Conservation (phyloP, 1,140 invertebrate species). For the Achatina immaculata region DNA sequence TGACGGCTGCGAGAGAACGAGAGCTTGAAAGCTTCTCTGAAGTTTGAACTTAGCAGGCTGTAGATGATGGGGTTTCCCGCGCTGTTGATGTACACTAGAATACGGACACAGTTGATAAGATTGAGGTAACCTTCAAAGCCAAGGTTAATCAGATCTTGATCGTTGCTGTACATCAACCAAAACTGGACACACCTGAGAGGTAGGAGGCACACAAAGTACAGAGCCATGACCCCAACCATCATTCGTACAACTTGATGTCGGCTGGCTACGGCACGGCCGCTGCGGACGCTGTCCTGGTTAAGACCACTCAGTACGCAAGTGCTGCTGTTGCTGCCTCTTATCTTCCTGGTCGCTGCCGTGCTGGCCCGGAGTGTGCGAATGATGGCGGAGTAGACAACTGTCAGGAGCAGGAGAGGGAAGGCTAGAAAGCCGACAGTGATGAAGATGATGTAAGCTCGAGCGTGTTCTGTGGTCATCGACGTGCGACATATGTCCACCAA, state of each 20-base stretch:
- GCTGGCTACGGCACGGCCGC: conserved; percentile 4
- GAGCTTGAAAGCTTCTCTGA: conserved; percentile 54
- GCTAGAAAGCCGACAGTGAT: conserved; percentile 46
- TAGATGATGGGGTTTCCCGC: conserved; percentile 66
- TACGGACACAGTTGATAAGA: conserved; percentile 84
- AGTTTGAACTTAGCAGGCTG: conserved; percentile 64
- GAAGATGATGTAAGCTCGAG: conserved; percentile 47
- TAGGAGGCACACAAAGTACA: conserved; percentile 90
- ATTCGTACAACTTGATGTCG: conserved; percentile 82
- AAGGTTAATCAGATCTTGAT: conserved; percentile 77
- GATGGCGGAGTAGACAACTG: conserved; percentile 52
- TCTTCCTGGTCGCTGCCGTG: neutral
- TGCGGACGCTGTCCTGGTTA: neutral
- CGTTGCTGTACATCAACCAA: conserved; percentile 75
- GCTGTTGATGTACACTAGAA: conserved; percentile 64
- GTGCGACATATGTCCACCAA: conserved; percentile 49
- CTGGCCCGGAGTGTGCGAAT: conserved; percentile 38
- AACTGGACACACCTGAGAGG: conserved; percentile 88
- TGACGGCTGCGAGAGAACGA: neutral
- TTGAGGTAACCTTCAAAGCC: conserved; percentile 87
- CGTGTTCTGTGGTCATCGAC: conserved; percentile 18
- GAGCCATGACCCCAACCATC: conserved; percentile 89
- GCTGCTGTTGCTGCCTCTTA: conserved; percentile 11
- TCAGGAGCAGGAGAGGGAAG: conserved; percentile 49
- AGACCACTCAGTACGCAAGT: neutral